phyloP scores from a whole-genome alignment of 1,140 invertebrate genomes.

The Sesamia nonagrioides region DNA sequence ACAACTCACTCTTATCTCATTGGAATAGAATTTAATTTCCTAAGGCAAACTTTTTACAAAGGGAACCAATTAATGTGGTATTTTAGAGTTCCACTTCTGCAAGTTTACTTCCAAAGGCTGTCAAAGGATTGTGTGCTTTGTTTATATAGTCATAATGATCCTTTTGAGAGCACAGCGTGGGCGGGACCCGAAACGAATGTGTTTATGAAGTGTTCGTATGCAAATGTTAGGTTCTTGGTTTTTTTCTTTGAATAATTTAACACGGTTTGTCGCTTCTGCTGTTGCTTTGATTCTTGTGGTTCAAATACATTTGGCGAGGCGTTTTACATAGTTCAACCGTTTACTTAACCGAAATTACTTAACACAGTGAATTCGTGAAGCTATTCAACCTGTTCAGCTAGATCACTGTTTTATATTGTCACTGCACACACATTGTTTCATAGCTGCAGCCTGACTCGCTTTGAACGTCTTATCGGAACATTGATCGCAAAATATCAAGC shows the following conservation, averaged over 20 bases:
- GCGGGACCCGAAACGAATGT: conserved; percentile 36
- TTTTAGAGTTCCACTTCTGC: conserved; percentile 39
- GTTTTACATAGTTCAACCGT: background rate
- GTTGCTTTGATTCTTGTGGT: conserved; percentile 41
- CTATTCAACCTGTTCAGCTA: too few species aligned
- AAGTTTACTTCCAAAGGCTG: conserved; percentile 37
- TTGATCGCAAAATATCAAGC: too few species aligned
- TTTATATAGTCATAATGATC: conserved; percentile 40
- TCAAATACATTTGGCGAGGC: background rate
- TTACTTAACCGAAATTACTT: background rate
- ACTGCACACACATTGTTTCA: too few species aligned
- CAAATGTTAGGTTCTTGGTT: conserved; percentile 33
- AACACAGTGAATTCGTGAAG: background rate
- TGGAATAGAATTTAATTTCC: conserved; percentile 10
- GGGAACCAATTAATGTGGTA: conserved; percentile 33
- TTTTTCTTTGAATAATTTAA: conserved; percentile 50
- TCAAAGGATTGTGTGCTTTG: conserved; percentile 45
- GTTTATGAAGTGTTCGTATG: conserved; percentile 51
- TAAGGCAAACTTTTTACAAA: background rate
- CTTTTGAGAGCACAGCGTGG: conserved; percentile 31
- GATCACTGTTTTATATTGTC: too few species aligned
- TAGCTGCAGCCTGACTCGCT: too few species aligned
- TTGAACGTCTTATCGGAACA: too few species aligned
- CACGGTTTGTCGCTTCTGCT: conserved; percentile 45
- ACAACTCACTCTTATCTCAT: conserved; percentile 18